These are phyloP conservation scores for Agrotis puta DNA, from an alignment of 2,888 invertebrate genomes.

Conservation along the genomic window DNA sequence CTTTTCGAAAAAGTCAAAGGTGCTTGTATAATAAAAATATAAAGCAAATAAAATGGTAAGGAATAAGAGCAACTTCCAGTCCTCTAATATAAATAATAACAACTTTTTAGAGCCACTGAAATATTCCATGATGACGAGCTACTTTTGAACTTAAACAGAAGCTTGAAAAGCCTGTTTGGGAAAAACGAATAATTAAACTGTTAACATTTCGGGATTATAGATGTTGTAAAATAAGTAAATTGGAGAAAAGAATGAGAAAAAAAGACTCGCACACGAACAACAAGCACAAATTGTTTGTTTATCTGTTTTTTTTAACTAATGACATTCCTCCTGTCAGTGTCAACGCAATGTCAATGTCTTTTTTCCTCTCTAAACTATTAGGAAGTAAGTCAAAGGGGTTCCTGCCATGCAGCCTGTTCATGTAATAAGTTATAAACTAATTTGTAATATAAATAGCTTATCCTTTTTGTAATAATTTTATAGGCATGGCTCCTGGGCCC, in stretches of 20 bases:
- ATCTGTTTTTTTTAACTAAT: no score
- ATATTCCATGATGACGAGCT: conserved; percentile 67
- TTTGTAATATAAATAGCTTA: no score
- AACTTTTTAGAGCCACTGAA: conserved; percentile 72
- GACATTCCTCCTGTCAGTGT: no score
- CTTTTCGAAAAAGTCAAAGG: conserved; percentile 86
- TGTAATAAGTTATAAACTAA: no score
- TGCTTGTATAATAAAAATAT: conserved; percentile 85
- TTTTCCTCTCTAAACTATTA: no score
- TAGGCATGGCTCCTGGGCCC: no score
- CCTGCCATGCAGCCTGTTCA: no score
- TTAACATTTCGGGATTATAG: not conserved
- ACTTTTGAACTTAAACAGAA: conserved; percentile 1
- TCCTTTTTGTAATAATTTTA: no score
- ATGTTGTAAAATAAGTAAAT: no score
- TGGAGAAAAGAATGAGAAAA: not conserved
- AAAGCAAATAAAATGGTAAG: conserved; percentile 77
- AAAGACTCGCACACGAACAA: not conserved
- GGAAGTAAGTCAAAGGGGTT: no score
- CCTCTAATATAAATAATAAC: conserved; percentile 74
- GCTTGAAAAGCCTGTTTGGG: not conserved
- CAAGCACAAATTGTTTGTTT: no score
- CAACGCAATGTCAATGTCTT: no score
- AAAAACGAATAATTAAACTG: not conserved
- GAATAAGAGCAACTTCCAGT: conserved; percentile 81